Evolutionary conservation across 2,797 vertebrate species (phyloP), one percentile per base, ranked within the genome.

Genomic region (Galago senegalensis): DNA sequence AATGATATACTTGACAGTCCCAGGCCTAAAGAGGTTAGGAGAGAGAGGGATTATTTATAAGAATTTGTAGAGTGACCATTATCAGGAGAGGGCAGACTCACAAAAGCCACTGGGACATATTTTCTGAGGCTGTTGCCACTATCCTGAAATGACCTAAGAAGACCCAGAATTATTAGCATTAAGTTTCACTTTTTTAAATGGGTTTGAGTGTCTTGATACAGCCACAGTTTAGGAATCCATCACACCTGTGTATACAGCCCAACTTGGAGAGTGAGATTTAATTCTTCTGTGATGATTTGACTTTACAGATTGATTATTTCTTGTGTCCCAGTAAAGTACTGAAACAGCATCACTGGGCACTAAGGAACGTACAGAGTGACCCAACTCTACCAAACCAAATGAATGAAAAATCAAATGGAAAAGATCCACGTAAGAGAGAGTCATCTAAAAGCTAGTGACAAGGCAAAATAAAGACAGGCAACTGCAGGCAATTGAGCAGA

Each of bases 401-500:
- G 63, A 84, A 60, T 63, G 60, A 87, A 85, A 92, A 95, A 58
- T 84, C 67, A 91, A 93, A 91, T 46, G 77, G 61, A 89, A 92
- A 94, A 83, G 46, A 83, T 83, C 34, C 63, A 5, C 9, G 16
- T 53, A 77, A 93, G 67, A 86, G 53, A 93, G 75, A 63, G 79
- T 79, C 77, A 46, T 40, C 70, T 89, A 76, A 95, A 93, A 96
- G 85, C 49, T 94, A 84, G 72, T 95, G 92, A 49, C 92, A 58
- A 23, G 53, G 43, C 20, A 67, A 89, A 81, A 65, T 86, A 27
- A 96, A 91, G 72, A 92, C 67, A 89, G 61, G 49, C 53, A 92
- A 96, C 72, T 60, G 56, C 27, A 81, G 82, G 87, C 76, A 90
- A 85, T 31, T 79, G 92, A 95, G 67, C 67, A 90, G 94, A 94